A percentile compares a stretch with the other conserved stretches of the same genome.
phyloP scores from a whole-genome alignment of 1,140 invertebrate genomes.

The Batillaria attramentaria region DNA sequence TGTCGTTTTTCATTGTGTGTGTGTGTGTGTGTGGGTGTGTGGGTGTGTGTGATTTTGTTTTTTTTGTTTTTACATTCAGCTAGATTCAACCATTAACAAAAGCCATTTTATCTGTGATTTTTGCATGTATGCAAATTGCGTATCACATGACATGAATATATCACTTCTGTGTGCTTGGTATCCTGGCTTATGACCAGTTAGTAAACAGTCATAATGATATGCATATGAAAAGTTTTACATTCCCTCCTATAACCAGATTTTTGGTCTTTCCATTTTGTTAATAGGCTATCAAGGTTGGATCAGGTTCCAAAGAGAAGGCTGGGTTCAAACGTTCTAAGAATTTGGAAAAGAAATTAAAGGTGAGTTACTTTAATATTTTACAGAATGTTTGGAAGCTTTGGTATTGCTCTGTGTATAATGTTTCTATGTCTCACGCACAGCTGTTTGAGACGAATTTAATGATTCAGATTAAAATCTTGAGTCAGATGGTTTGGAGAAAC shows the following conservation, averaged over 20 bases:
- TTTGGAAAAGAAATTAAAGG: conserved; percentile 84
- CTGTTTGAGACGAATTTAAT: too few relatives aligned
- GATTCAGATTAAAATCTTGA: too few relatives aligned
- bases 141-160: too few relatives aligned
- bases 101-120: not conserved
- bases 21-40: too few relatives aligned
- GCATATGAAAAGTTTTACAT: too few relatives aligned
- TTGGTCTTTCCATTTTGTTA: too few relatives aligned
- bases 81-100: not conserved
- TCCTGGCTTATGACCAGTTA: too few relatives aligned
- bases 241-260: not conserved
- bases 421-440: conserved; percentile 11
- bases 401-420: not conserved
- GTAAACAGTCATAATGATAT: too few relatives aligned
- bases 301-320: conserved; percentile 81
- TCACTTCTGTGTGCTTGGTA: too few relatives aligned
- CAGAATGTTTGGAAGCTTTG: not conserved
- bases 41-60: conserved; percentile 16
- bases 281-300: conserved; percentile 66
- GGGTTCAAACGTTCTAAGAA: conserved; percentile 86
- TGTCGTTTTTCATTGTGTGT: conserved; percentile 20
- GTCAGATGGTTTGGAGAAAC: too few relatives aligned
- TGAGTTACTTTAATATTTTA: conserved; percentile 19
- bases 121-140: not conserved
- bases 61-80: conserved; percentile 14